phyloP scores from a whole-genome alignment of 2,888 invertebrate species.

The Drosophila suboccidentalis region DNA sequence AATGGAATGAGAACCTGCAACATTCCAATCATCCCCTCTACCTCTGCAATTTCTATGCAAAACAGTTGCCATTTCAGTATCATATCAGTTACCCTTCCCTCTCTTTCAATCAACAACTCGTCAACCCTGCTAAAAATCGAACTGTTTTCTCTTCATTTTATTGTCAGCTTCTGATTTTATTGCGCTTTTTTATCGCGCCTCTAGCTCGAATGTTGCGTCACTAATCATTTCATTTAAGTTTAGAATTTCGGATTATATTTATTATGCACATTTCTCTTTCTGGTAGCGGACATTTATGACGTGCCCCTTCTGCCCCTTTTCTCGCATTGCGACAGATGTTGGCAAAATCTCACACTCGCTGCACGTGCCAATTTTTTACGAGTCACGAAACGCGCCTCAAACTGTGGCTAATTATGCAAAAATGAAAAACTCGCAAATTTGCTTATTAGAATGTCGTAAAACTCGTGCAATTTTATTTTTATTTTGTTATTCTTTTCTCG shows the following conservation, averaged over 20 bases:
- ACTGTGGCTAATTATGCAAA: conserved; percentile 68
- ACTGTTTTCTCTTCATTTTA: conserved; percentile 53
- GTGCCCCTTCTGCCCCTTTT: conserved; percentile 21
- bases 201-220: conserved; percentile 71
- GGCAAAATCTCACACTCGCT: conserved; percentile 28
- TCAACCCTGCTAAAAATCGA: conserved; percentile 71
- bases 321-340: conserved; percentile 56
- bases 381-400: conserved; percentile 30
- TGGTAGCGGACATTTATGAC: conserved; percentile 71
- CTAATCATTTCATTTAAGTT: conserved; percentile 82
- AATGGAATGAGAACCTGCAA: conserved; percentile 7
- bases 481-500: conserved; percentile 11
- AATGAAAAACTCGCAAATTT: conserved; percentile 67
- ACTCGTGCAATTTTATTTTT: conserved; percentile 44
- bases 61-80: conserved; percentile 31
- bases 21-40: conserved; percentile 14
- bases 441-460: conserved; percentile 76
- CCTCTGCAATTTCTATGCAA: conserved; percentile 55
- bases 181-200: conserved; percentile 81
- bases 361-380: conserved; percentile 70
- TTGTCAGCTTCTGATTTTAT: conserved; percentile 71
- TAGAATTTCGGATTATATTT: conserved; percentile 71
- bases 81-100: conserved; percentile 6
- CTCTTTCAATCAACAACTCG: conserved; percentile 33
- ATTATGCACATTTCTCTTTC: conserved; percentile 54